These are phyloP conservation scores for Caradrina kadenii DNA, from an alignment of 2,888 invertebrate genomes.

Conservation along the genomic window DNA sequence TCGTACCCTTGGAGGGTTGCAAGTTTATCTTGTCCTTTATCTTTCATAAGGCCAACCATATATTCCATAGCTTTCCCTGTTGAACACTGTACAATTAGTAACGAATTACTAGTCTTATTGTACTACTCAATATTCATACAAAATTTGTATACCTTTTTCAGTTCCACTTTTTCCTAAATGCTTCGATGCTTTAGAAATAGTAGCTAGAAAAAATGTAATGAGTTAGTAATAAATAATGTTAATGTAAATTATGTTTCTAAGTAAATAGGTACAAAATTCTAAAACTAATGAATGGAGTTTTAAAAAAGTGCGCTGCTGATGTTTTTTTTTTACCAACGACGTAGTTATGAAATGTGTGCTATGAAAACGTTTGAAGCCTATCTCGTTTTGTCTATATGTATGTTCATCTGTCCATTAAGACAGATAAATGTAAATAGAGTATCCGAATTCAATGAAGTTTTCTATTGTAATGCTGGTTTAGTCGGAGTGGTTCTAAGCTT, in stretches of 20 bases:
- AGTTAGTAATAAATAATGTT: background rate
- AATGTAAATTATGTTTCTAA: background rate
- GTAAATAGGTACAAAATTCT: too few relatives aligned
- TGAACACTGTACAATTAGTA: slow-evolving; percentile 3
- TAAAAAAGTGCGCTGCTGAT: too few relatives aligned
- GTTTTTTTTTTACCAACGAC: too few relatives aligned
- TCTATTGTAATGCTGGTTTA: too few relatives aligned
- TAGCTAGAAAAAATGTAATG: slow-evolving; percentile 62
- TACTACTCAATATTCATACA: background rate
- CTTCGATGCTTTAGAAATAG: slow-evolving; percentile 73
- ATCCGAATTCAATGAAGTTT: too few relatives aligned
- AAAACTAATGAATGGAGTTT: background rate
- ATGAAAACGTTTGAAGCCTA: too few relatives aligned
- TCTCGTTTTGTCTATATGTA: too few relatives aligned
- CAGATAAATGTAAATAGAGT: too few relatives aligned
- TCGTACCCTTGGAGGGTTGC: slow-evolving; percentile 77
- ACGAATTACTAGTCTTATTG: background rate
- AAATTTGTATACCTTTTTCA: slow-evolving; percentile 72
- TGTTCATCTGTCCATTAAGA: too few relatives aligned
- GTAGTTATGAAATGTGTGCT: too few relatives aligned
- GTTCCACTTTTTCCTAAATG: slow-evolving; percentile 77
- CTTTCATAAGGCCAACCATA: slow-evolving; percentile 75
- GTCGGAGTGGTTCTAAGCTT: too few relatives aligned
- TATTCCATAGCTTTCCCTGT: slow-evolving; percentile 77
- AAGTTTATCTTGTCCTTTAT: slow-evolving; percentile 70